These are phyloP conservation scores for Xestia c-nigrum DNA, from an alignment of 2,888 invertebrate genomes.

Conservation along the genomic window DNA sequence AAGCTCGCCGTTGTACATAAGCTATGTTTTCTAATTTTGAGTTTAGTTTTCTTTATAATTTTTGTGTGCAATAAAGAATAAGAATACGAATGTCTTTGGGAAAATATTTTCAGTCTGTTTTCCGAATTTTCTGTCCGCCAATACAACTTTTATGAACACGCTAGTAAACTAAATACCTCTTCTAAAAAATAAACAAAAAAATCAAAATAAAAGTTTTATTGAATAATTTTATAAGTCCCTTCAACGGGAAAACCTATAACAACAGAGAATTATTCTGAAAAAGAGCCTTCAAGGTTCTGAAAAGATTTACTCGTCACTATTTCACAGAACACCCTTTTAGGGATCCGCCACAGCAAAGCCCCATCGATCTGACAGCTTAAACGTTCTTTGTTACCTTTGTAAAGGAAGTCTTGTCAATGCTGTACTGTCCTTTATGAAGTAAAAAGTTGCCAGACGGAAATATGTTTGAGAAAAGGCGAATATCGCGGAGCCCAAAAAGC, in stretches of 20 bases:
- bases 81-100: too few relatives aligned
- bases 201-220: too few relatives aligned
- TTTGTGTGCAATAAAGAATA: too few relatives aligned
- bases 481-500: background rate
- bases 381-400: slow-evolving; percentile 14
- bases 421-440: background rate
- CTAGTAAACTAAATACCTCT: too few relatives aligned
- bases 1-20: too few relatives aligned
- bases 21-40: too few relatives aligned
- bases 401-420: slow-evolving; percentile 9
- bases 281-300: background rate
- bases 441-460: background rate
- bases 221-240: background rate
- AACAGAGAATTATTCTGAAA: background rate
- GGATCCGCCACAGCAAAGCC: background rate
- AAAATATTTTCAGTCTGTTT: too few relatives aligned
- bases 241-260: background rate
- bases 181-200: too few relatives aligned
- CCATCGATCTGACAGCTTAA: background rate
- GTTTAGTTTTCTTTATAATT: too few relatives aligned
- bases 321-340: background rate
- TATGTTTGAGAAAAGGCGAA: background rate
- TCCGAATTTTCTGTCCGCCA: too few relatives aligned
- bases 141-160: background rate
- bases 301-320: slow-evolving; percentile 7